These are phyloP conservation scores for Pachyramphus minor DNA, from an alignment of 2,113 vertebrate species.

Conservation along the genomic window DNA sequence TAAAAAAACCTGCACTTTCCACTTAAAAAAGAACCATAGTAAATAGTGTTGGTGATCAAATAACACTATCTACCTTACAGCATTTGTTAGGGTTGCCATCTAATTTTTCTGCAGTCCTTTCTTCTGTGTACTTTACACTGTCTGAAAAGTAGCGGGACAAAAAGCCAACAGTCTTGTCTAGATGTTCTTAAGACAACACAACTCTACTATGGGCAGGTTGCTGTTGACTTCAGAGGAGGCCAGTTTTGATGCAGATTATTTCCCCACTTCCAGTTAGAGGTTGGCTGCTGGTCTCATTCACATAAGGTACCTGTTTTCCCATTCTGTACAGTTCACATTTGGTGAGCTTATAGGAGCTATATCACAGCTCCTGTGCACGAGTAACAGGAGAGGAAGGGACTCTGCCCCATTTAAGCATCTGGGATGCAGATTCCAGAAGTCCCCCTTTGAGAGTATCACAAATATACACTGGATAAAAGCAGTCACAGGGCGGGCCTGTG, in stretches of 20 bases:
- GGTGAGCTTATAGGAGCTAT: not conserved
- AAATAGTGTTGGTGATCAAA: too few species aligned
- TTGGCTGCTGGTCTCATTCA: not conserved
- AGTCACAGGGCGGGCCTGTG: not conserved
- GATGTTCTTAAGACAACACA: not conserved
- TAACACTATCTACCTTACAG: accelerated
- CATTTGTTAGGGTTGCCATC: not conserved
- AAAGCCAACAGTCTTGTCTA: accelerated
- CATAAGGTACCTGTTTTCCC: accelerated
- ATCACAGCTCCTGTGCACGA: accelerated
- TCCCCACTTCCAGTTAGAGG: accelerated
- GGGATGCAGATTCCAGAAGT: not conserved
- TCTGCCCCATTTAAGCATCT: not conserved
- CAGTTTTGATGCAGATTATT: not conserved
- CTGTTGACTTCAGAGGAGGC: not conserved
- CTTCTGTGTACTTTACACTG: not conserved
- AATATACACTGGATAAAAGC: accelerated
- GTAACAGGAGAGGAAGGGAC: not conserved
- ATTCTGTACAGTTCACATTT: accelerated
- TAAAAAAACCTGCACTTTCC: not conserved
- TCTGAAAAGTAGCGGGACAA: not conserved
- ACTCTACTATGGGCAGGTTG: accelerated
- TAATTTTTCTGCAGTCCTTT: not conserved
- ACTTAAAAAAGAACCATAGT: not conserved
- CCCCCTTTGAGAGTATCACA: not conserved